These are phyloP conservation scores for Pygocentrus nattereri DNA, from an alignment of 2,797 vertebrate species.

Conservation along the genomic window DNA sequence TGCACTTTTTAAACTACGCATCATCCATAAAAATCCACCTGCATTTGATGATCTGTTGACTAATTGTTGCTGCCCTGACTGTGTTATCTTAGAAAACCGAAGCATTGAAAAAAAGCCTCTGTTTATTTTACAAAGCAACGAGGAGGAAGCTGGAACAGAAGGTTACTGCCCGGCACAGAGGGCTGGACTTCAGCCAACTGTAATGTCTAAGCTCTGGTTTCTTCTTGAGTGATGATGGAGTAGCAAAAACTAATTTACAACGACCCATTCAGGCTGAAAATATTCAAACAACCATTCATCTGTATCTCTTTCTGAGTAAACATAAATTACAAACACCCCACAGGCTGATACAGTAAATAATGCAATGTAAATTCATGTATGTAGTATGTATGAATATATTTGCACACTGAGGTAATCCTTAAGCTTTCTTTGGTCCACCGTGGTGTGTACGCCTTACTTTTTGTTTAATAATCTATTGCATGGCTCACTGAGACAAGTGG, in stretches of 20 bases:
- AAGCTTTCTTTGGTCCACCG: too few species aligned
- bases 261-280: slow-evolving; percentile 37
- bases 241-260: slow-evolving; percentile 43
- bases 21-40: too few species aligned
- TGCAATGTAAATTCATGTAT: not conserved
- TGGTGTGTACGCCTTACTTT: too few species aligned
- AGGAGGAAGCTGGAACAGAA: slow-evolving; percentile 26
- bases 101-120: not conserved
- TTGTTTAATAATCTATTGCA: too few species aligned
- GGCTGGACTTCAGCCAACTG: slow-evolving; percentile 25
- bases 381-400: not conserved
- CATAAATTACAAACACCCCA: slow-evolving; percentile 44
- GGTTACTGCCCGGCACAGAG: slow-evolving; percentile 18
- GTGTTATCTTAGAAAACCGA: not conserved
- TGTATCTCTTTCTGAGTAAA: slow-evolving; percentile 17
- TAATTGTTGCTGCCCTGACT: too few species aligned
- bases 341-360: slow-evolving; percentile 31
- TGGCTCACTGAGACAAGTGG: too few species aligned
- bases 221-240: slow-evolving; percentile 14
- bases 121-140: slow-evolving; percentile 30
- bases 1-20: too few species aligned
- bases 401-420: too few species aligned
- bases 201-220: slow-evolving; percentile 13
- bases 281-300: slow-evolving; percentile 43
- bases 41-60: too few species aligned